These are phyloP conservation scores for Caenorhabditis parvicauda DNA, from an alignment of 2,888 invertebrate genomes.

Conservation along the genomic window DNA sequence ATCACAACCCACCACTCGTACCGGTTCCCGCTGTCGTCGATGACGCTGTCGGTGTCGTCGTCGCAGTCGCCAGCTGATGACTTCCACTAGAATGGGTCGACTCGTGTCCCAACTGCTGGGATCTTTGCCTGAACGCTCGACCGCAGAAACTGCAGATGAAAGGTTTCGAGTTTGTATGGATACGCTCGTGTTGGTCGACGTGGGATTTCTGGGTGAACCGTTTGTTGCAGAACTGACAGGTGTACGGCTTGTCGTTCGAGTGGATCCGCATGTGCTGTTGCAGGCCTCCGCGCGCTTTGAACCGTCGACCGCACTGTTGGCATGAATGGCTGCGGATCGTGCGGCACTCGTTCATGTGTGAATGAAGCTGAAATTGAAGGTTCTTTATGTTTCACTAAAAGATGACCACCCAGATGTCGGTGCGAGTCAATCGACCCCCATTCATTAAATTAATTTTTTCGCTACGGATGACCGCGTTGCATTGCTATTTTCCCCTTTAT, in stretches of 20 bases:
- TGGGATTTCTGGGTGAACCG: slow-evolving; percentile 61
- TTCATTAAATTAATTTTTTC: too few relatives aligned
- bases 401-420: too few relatives aligned
- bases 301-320: slow-evolving; percentile 50
- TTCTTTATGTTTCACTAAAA: too few relatives aligned
- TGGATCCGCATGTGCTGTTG: slow-evolving; percentile 61
- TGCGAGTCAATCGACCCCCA: too few relatives aligned
- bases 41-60: slow-evolving; percentile 8
- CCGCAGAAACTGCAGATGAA: slow-evolving; percentile 55
- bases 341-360: slow-evolving; percentile 54
- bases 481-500: too few relatives aligned
- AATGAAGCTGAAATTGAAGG: slow-evolving; percentile 49
- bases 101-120: slow-evolving; percentile 60
- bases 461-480: too few relatives aligned
- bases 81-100: slow-evolving; percentile 10
- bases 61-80: slow-evolving; percentile 8
- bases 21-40: slow-evolving; percentile 16
- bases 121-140: slow-evolving; percentile 55
- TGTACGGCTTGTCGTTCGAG: slow-evolving; percentile 53
- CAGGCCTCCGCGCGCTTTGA: slow-evolving; percentile 58
- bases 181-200: slow-evolving; percentile 60
- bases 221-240: slow-evolving; percentile 53
- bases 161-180: slow-evolving; percentile 60
- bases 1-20: too few relatives aligned
- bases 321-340: slow-evolving; percentile 51